Evolutionary conservation across 2,888 invertebrate species (phyloP), one percentile per base, ranked within the genome.

Genomic region (Stratiomys singularior): DNA sequence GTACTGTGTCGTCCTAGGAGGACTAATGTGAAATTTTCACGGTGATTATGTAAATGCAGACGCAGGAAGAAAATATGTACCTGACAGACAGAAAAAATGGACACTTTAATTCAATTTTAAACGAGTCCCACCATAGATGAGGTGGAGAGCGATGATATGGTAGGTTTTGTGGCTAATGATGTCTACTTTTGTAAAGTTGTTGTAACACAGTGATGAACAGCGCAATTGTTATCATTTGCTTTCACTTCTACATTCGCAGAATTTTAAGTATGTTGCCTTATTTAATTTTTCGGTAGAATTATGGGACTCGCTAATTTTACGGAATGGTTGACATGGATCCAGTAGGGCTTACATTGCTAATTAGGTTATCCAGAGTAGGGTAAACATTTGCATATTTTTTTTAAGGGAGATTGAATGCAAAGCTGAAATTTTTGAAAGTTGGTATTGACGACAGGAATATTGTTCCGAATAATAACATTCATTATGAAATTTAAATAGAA

Each of bases 91-190:
- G 18, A 52, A 13, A 52, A 18, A 52, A 52, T 52, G 52, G 52
- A 13, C 52, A 52, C 52, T 52, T 13, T 52, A 52, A 52, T 52
- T 52, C 52, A 52, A 52, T 52, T 52, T 52, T 13, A 52, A 52
- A 18, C 15, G 52, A 52, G 3, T 52, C 18, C n/a, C 15, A 9
- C 13, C 44, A n/a, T 44, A 44, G 7, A 15, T 52, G 18, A 52
- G 52, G 15, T 13, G 18, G 52, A 52, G 4, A 52, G 15, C 3
- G 15, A 13, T n/a, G 52, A 4, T 52, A 52, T 13, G 52, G 52
- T 5, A 37, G 15, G 52, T 52, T 37, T 37, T 52, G 7, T 18
- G 52, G 18, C 52, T 52, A n/a, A 52, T 52, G 18, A 52, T n/a
- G 52, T 52, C 52, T 9, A 15, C 15, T 52, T 13, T n/a, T 4